Evolutionary conservation across 2,888 invertebrate species (phyloP), one percentile per base, ranked within the genome.

Genomic region (Scelioninae gen. 2): DNA sequence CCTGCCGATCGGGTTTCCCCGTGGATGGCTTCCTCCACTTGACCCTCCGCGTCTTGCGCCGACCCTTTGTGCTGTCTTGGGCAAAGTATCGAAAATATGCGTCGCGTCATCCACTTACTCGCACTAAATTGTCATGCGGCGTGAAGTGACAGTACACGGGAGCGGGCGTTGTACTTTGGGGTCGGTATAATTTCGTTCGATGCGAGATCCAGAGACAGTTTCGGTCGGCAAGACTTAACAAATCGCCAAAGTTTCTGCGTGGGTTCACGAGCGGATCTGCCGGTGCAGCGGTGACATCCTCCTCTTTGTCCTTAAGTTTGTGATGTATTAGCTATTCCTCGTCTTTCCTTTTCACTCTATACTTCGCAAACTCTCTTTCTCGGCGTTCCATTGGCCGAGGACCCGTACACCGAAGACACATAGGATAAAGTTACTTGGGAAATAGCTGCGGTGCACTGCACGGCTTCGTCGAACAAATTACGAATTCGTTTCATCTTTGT

Each of bases 281-380:
- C 79, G 79, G 77, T 75, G 78, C 77, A 76, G 73, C 82, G 78
- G 78, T 84, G 82, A 81, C 85, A 83, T 84, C 84, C 86, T 85
- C 79, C 83, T 83, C 85, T 84, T 86, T 86, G 86, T 85, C 80
- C 78, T 78, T 79, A 86, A 86, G 83, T 86, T 86, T 84, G 83
- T 86, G 84, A 86, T 86, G 83, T 85, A 86, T 86, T 85, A 85
- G 84, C 82, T 79, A 83, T 81, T 79, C 81, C 79, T 77, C 58
- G 74, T 73, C 67, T 76, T 74, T 74, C 71, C 73, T 68, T 67
- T 72, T 64, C 61, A 70, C 73, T 72, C 48, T 28, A 41, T 45
- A 63, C 73, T 75, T 71, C 25, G 48, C 60, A 57, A 64, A 72
- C 60, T 58, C 73, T 73, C 74, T 53, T 71, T 71, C 76, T 48